Base-by-base conservation (phyloP, 2,888 invertebrate species). In the Ephialtes manifestator region DNA sequence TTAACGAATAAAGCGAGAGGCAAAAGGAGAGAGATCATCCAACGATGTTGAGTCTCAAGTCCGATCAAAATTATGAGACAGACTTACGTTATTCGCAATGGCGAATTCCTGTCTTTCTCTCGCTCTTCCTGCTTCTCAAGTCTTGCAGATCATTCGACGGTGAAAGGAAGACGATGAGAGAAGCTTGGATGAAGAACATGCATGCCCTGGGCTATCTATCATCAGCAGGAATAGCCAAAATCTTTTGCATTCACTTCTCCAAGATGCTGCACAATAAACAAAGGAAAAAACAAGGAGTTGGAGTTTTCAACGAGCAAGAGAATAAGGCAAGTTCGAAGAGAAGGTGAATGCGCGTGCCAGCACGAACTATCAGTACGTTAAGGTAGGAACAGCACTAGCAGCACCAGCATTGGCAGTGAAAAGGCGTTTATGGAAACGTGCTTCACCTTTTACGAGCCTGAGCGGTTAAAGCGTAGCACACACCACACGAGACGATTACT, bases 401-500 rank as follows among this genome's bases (percentile, higher is more conserved):
- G 35, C 60, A 84, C 86, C 87, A 89, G 86, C 92, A 92, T 92
- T 92, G 92, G 88, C 92, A 92, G 90, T 92, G 92, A 92, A 92
- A 92, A 91, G 79, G 90, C 92, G 89, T 88, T 90, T 90, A 92
- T 90, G 90, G 92, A 91, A 92, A 92, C 91, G 88, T 90, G 91
- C 88, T 89, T 89, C 89, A 82, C 91, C 91, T 91, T 92, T 92
- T 91, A 91, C 90, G 90, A 91, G 88, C 86, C 87, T 68, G 18
- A 71, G 31, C 58, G 58, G 72, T 46, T 63, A 58, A 58, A 43
- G 48, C 60, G 35, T 65, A 88, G 88, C 89, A 75, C 89, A 75
- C 87, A 85, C 87, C 72, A 82, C 75, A 85, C 83, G 76, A 67
- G 89, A 88, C 83, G 87, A 91, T 92, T 92, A 90, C 92, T 92